Percentiles rank a stretch among this genome's conserved stretches.
phyloP scores from a whole-genome alignment of 2,113 vertebrate species.

The Pollimyrus isidori region DNA sequence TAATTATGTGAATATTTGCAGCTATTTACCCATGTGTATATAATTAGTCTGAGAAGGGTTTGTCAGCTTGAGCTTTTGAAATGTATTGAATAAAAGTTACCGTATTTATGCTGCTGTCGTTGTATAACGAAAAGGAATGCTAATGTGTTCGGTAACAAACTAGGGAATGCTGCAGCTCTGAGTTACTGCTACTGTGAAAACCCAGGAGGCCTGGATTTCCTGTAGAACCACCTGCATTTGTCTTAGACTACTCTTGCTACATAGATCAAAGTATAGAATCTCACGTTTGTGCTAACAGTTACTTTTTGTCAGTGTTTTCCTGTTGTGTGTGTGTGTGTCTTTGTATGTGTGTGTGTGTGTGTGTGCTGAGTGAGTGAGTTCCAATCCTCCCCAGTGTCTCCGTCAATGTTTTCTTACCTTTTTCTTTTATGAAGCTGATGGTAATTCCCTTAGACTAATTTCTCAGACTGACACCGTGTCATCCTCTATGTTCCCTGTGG shows the following conservation, averaged over 20 bases:
- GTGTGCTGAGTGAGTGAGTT: not conserved
- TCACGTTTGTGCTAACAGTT: not conserved
- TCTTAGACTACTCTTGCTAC: not conserved
- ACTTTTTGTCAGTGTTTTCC: not conserved
- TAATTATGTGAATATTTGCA: slow-evolving; percentile 1
- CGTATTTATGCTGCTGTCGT: not conserved
- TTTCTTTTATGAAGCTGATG: not conserved
- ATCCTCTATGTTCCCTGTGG: not conserved
- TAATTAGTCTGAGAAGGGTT: not conserved
- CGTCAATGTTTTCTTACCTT: not conserved
- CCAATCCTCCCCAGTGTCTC: not conserved
- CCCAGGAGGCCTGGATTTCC: not conserved
- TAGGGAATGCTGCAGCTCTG: not conserved
- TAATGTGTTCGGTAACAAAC: not conserved
- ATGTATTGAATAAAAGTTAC: not conserved
- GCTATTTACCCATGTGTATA: not conserved
- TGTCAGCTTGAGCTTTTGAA: not conserved
- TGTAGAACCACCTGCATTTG: not conserved
- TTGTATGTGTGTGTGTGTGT: not conserved
- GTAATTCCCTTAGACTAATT: not conserved
- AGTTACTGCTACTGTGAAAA: not conserved
- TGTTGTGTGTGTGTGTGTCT: not conserved
- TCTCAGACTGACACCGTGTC: not conserved
- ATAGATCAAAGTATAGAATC: not conserved
- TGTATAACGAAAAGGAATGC: not conserved